A percentile compares a stretch with the other conserved stretches of the same genome.
phyloP scores from a whole-genome alignment of 2,797 vertebrate genomes.

The Emys orbicularis region DNA sequence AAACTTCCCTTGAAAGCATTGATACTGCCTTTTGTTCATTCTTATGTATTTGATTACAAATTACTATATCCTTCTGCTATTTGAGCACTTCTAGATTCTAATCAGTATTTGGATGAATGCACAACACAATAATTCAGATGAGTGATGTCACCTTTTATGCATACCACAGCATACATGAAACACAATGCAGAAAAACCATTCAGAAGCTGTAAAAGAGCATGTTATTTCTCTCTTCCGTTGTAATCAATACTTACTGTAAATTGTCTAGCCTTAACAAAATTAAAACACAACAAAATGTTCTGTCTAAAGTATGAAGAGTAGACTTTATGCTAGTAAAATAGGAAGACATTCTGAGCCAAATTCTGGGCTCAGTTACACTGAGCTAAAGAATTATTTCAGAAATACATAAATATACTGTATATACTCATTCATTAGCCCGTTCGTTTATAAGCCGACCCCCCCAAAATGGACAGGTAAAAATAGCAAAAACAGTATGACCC shows the following conservation, averaged over 20 bases:
- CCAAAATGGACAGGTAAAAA: no score
- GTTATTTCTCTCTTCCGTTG: slow-evolving; percentile 22
- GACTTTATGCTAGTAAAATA: slow-evolving; percentile 13
- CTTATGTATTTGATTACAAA: slow-evolving; percentile 73
- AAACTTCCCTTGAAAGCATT: slow-evolving; percentile 70
- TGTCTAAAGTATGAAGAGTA: background rate
- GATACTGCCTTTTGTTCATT: slow-evolving; percentile 73
- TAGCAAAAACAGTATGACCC: no score
- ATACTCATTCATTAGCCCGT: no score
- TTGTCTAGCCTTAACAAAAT: background rate
- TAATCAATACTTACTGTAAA: slow-evolving; percentile 5
- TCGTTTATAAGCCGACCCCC: no score
- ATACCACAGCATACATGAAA: slow-evolving; percentile 42
- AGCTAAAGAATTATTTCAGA: slow-evolving; percentile 6
- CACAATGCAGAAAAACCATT: background rate
- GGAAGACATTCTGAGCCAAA: background rate
- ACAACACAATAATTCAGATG: slow-evolving; percentile 67
- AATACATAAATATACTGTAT: background rate
- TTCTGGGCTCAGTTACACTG: background rate
- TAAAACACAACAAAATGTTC: background rate
- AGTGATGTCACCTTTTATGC: slow-evolving; percentile 77
- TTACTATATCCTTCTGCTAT: slow-evolving; percentile 74
- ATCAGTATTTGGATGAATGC: slow-evolving; percentile 75
- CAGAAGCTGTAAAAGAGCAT: slow-evolving; percentile 13
- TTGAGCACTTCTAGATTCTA: slow-evolving; percentile 77